Evolutionary conservation across 2,113 vertebrate species (phyloP).

Genomic region (Elachura formosa): DNA sequence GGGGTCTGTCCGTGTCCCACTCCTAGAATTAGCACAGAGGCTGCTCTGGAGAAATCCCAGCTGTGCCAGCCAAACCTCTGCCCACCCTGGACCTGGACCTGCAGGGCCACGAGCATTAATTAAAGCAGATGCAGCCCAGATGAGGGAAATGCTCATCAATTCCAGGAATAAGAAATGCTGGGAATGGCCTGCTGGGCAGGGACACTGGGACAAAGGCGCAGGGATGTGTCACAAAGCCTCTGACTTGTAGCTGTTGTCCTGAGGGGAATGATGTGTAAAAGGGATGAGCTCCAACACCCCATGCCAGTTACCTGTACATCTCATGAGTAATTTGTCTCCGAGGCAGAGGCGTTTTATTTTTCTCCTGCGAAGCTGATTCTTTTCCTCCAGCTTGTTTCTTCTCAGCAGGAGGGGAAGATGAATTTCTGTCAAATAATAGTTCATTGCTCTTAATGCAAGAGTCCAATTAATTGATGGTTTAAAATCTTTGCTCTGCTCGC

Average conservation of each 20-base stretch:
- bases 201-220: not conserved
- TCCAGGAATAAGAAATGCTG: not conserved
- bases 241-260: not conserved
- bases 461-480: constrained; percentile 51
- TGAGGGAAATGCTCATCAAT: not conserved
- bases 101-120: not conserved
- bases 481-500: not conserved
- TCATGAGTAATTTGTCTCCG: constrained; percentile 16
- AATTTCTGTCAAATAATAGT: constrained; percentile 7
- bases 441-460: constrained; percentile 34
- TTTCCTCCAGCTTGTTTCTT: constrained; percentile 15
- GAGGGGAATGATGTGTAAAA: not conserved
- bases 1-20: not conserved
- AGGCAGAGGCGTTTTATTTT: not conserved
- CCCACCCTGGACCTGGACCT: not conserved
- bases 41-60: not conserved
- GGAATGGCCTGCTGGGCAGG: not conserved
- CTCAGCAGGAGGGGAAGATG: constrained; percentile 54
- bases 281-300: not conserved
- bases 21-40: not conserved
- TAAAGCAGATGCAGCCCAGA: not conserved
- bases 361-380: not conserved
- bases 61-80: not conserved
- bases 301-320: not conserved
- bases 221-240: not conserved